These are phyloP conservation scores for Phrynosoma platyrhinos DNA, from an alignment of 2,113 vertebrate species.

Conservation along the genomic window DNA sequence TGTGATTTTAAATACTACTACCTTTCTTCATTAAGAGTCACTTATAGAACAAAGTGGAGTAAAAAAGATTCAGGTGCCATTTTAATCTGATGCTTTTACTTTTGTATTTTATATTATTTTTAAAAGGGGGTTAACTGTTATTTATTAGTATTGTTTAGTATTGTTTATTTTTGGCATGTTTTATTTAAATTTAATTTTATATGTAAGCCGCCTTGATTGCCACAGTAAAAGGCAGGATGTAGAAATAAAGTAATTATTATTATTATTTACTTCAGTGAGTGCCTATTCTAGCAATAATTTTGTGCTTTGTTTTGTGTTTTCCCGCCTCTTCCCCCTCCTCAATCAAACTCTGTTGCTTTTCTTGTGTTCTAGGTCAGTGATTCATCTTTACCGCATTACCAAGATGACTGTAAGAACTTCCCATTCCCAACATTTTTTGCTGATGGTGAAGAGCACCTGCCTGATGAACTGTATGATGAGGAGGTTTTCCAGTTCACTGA, in stretches of 20 bases:
- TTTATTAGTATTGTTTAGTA: too few species aligned
- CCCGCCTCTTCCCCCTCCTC: not conserved
- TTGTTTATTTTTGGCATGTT: too few species aligned
- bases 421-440: slow-evolving; percentile 94
- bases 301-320: not conserved
- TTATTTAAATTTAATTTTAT: too few species aligned
- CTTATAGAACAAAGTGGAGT: not conserved
- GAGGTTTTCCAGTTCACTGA: slow-evolving; percentile 86
- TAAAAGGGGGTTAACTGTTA: too few species aligned
- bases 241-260: too few species aligned
- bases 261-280: not conserved
- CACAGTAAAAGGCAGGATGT: too few species aligned
- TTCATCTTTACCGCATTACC: slow-evolving; percentile 76
- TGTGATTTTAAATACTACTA: not conserved
- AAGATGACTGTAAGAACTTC: slow-evolving; percentile 75
- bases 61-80: not conserved
- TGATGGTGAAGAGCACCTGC: slow-evolving; percentile 87
- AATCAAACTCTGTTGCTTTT: slow-evolving; percentile 34
- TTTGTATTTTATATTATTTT: too few species aligned
- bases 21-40: not conserved
- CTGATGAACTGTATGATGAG: slow-evolving; percentile 90
- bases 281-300: not conserved
- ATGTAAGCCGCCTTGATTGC: too few species aligned
- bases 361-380: slow-evolving; percentile 83
- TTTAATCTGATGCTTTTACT: not conserved